Evolutionary conservation across 2,797 vertebrate species (phyloP).

Genomic region (Gobionotothen gibberifrons): DNA sequence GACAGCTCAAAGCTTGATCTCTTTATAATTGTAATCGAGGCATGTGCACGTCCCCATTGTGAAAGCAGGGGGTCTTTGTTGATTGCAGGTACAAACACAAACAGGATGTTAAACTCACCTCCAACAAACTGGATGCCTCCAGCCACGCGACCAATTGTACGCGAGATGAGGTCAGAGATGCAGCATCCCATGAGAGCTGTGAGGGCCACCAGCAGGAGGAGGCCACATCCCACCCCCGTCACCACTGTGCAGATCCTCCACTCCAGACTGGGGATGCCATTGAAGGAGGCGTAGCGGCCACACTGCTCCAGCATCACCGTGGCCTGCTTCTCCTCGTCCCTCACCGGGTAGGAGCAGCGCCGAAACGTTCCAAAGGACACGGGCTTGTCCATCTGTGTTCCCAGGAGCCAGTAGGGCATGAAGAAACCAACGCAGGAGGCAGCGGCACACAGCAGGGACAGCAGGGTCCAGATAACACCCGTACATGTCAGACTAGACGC

Average conservation of each 20-base stretch:
- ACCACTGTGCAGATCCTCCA: slow-evolving; percentile 97
- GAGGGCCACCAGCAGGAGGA: slow-evolving; percentile 95
- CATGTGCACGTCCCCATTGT: neutral
- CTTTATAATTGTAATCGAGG: neutral
- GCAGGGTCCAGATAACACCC: slow-evolving; percentile 90
- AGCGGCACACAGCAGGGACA: slow-evolving; percentile 93
- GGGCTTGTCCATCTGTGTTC: slow-evolving; percentile 93
- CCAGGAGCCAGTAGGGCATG: slow-evolving; percentile 99
- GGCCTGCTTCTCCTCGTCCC: slow-evolving; percentile 91
- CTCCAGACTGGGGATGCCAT: slow-evolving; percentile 93
- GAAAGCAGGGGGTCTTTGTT: neutral
- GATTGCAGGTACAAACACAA: neutral
- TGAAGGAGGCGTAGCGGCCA: slow-evolving; percentile 95
- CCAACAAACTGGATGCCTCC: slow-evolving; percentile 97
- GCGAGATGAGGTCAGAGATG: slow-evolving; percentile 96
- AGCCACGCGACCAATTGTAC: slow-evolving; percentile 94
- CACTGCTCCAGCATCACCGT: slow-evolving; percentile 98
- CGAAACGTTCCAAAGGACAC: slow-evolving; percentile 98
- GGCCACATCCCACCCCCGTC: slow-evolving; percentile 94
- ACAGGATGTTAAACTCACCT: slow-evolving; percentile 85
- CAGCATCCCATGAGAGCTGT: slow-evolving; percentile 97
- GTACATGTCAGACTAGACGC: slow-evolving; percentile 93
- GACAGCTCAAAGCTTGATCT: slow-evolving; percentile 11
- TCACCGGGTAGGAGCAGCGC: slow-evolving; percentile 94
- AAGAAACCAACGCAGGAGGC: slow-evolving; percentile 96